phyloP scores from a whole-genome alignment of 2,888 invertebrate species.

The Liopterus haemorrhoidalis region DNA sequence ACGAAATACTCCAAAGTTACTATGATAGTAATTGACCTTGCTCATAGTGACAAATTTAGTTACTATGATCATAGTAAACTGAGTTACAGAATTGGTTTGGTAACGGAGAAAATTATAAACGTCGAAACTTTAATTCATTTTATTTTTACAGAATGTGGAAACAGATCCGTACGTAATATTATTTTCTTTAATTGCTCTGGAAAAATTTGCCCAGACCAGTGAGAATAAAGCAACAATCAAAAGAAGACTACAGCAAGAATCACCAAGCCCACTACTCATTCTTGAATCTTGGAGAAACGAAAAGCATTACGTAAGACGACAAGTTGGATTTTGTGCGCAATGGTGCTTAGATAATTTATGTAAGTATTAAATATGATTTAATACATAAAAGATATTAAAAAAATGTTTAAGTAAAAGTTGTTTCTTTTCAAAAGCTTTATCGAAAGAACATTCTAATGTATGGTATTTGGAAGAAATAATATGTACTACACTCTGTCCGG shows the following conservation, averaged over 20 bases:
- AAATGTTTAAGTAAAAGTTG: too few relatives aligned
- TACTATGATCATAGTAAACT: too few relatives aligned
- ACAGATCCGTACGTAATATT: conserved; percentile 71
- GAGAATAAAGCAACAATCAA: conserved; percentile 80
- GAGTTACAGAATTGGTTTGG: too few relatives aligned
- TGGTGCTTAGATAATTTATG: conserved; percentile 91
- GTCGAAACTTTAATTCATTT: conserved; percentile 20
- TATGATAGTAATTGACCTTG: too few relatives aligned
- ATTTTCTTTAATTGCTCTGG: conserved; percentile 81
- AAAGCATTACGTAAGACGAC: conserved; percentile 62
- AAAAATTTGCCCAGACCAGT: conserved; percentile 90
- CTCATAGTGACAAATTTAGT: too few relatives aligned
- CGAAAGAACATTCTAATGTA: too few relatives aligned
- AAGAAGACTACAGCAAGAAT: conserved; percentile 54
- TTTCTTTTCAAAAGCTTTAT: too few relatives aligned
- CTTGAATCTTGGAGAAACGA: conserved; percentile 63
- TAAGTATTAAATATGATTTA: conserved; percentile 48
- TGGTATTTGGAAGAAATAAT: too few relatives aligned
- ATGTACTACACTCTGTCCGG: too few relatives aligned
- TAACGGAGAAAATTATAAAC: too few relatives aligned
- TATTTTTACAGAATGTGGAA: conserved; percentile 49
- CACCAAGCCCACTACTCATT: conserved; percentile 60
- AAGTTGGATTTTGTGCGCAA: conserved; percentile 88
- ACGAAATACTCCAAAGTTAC: too few relatives aligned
- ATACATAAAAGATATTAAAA: too few relatives aligned